These are phyloP conservation scores for Corella eumyota DNA, from an alignment of 23 tunicate species.

Conservation along the genomic window DNA sequence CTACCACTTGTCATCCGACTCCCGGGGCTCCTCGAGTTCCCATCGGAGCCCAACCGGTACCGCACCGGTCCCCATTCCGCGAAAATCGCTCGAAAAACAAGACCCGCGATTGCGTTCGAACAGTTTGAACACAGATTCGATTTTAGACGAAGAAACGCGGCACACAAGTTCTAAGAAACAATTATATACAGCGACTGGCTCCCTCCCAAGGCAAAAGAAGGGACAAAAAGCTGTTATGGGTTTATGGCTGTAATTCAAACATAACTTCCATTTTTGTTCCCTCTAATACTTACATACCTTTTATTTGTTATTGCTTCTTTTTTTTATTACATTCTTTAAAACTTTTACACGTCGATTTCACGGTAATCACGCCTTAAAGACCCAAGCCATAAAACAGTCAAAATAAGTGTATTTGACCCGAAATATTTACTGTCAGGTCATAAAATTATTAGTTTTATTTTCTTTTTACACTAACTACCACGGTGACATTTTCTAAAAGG, in stretches of 20 bases:
- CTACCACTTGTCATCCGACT: not conserved
- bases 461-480: too few species aligned
- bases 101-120: conserved; percentile 20
- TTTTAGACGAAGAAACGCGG: conserved; percentile 3
- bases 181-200: not conserved
- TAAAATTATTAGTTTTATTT: too few species aligned
- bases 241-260: conserved; percentile 27
- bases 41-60: too few species aligned
- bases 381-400: too few species aligned
- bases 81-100: conserved; percentile 18
- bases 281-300: too few species aligned
- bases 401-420: too few species aligned
- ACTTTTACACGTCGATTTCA: too few species aligned
- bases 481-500: too few species aligned
- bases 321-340: too few species aligned
- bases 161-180: not conserved
- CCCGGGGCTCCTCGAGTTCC: not conserved
- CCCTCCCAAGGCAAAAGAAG: conserved; percentile 1
- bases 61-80: conserved; percentile 25
- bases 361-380: too few species aligned
- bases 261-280: not conserved
- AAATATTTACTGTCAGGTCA: too few species aligned
- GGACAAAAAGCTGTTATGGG: conserved; percentile 20
- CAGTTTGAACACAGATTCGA: conserved; percentile 20
- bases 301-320: too few species aligned